Conservation (phyloP, 2,797 vertebrate species). For the Micropoecilia bifurca region DNA sequence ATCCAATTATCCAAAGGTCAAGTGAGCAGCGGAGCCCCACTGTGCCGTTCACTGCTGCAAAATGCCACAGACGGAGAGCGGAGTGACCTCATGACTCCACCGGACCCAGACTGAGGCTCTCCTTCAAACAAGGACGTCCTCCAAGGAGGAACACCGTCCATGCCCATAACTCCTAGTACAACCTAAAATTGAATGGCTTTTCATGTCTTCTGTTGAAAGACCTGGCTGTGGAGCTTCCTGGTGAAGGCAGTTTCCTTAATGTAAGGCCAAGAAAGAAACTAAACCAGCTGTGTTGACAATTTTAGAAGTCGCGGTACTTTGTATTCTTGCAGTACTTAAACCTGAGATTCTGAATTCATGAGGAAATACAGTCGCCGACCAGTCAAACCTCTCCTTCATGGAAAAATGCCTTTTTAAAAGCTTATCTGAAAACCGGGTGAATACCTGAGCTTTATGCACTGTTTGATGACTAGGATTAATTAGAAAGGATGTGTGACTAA, state of each 20-base stretch:
- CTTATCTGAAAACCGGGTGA: neutral
- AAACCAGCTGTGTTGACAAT: neutral
- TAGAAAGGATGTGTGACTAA: no score
- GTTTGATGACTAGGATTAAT: no score
- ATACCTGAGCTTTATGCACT: no score
- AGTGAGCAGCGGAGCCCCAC: slow-evolving; percentile 70
- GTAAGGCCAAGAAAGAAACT: neutral
- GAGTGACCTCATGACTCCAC: slow-evolving; percentile 57
- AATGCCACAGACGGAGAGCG: slow-evolving; percentile 67
- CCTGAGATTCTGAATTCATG: neutral
- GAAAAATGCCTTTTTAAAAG: neutral
- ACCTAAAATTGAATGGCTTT: neutral
- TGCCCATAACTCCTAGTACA: neutral
- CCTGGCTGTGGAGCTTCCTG: neutral
- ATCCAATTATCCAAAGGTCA: slow-evolving; percentile 84
- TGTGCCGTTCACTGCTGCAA: slow-evolving; percentile 70
- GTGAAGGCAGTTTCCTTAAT: neutral
- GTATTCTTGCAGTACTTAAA: neutral
- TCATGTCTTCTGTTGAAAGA: neutral
- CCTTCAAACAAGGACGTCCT: slow-evolving; percentile 3
- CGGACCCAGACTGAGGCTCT: slow-evolving; percentile 25
- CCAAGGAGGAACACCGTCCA: neutral
- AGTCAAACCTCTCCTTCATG: neutral
- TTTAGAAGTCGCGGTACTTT: neutral
- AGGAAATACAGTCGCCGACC: neutral